Base-by-base conservation (phyloP, 2,888 invertebrate species). In the Drosophila paracracens region DNA sequence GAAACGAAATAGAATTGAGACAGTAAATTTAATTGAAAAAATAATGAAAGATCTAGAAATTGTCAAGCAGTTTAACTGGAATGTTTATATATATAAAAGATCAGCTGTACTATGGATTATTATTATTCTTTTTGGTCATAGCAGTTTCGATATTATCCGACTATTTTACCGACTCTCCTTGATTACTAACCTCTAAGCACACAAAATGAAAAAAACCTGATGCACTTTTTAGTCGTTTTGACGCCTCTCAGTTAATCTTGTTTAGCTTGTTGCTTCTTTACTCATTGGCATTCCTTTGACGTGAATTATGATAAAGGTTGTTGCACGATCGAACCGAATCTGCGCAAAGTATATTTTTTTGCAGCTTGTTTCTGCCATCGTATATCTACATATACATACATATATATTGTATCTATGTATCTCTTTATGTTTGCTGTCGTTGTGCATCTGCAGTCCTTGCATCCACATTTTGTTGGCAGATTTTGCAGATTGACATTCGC, bases 401-500 rank as follows among this genome's bases (percentile, higher is more conserved):
- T 25, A 1, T 18, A 11, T 51, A 7, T 51, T 11, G 10, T 33
- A 7, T 29, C 1, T 52, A 10, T 62, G 51, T 40, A 46, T 53
- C 53, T 59, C 29, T 59, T 51, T 36, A 40, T 48, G 10, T 18
- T 43, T 43, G 57, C 27, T 76, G 38, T 65, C 11, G 57, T 43
- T 76, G 76, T 60, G 61, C 80, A 68, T 71, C 80, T 80, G 72
- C 76, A 61, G 65, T 78, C 80, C 78, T 78, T 71, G 52, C 16
- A 51, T 29, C 69, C 40, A 56, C 31, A 40, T 48, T 35, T 69
- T 35, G 65, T 57, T 67, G 51, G 51, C 48, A 58, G 58, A 73
- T 52, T 68, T 57, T 21, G 52, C 67, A 73, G 69, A 72, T 89
- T 82, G 82, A 77, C 77, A 70, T 57, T 79, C 76, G 75, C 81